Evolutionary conservation across 2,113 vertebrate species (phyloP).

Genomic region (Ascaphus truei): DNA sequence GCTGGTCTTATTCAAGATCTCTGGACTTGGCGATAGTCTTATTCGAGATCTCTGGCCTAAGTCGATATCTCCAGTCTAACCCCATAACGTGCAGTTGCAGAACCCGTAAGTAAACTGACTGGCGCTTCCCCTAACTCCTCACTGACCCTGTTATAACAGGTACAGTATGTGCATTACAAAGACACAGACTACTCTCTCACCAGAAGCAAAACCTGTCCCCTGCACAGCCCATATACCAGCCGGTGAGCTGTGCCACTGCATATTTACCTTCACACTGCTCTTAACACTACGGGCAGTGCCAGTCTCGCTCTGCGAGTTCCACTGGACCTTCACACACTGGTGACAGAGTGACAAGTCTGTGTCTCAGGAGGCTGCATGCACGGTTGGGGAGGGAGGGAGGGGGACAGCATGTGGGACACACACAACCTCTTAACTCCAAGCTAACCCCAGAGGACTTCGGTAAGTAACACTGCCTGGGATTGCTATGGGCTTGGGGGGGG

Average conservation of each 20-base stretch:
- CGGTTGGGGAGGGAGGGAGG: slow-evolving; percentile 16
- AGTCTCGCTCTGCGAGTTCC: background rate
- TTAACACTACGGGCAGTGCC: background rate
- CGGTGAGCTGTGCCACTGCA: background rate
- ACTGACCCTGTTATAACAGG: slow-evolving; percentile 22
- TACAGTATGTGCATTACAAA: slow-evolving; percentile 16
- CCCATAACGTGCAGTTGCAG: background rate
- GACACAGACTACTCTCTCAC: background rate
- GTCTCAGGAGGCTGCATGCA: background rate
- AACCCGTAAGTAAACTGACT: slow-evolving; percentile 19
- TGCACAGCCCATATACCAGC: background rate
- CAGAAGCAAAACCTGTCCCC: background rate
- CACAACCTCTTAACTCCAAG: slow-evolving; percentile 25
- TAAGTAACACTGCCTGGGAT: background rate
- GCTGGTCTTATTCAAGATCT: too few relatives aligned
- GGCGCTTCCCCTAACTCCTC: background rate
- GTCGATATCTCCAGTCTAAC: slow-evolving; percentile 22
- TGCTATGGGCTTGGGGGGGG: background rate
- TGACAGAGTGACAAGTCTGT: background rate
- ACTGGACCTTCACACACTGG: background rate
- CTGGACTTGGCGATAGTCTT: background rate
- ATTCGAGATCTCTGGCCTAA: background rate
- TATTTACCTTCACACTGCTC: background rate
- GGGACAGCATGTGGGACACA: slow-evolving; percentile 28
- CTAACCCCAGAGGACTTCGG: slow-evolving; percentile 19